Evolutionary conservation across 2,797 vertebrate genomes (phyloP), one percentile per base, ranked within the genome.

Genomic region (Lepidocolaptes lacrymiger): DNA sequence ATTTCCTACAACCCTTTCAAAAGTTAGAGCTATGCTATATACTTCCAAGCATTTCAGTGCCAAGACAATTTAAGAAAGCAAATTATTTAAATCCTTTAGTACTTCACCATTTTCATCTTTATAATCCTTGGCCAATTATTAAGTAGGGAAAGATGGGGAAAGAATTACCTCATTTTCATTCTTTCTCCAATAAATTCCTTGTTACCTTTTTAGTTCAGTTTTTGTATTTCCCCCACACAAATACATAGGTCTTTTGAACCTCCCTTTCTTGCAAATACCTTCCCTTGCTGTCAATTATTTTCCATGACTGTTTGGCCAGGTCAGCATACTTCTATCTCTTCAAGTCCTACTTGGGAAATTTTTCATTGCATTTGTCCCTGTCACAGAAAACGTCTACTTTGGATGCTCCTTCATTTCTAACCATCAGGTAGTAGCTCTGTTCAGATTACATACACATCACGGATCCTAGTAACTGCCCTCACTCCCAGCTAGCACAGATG

Each of bases 241-340:
- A 55, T 61, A 23, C 14, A 59, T 0, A 74, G 7, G 9, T 37
- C 6, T 75, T 78, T 30, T 55, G 11, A 59, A 78, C 61, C 28
- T 63, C 2, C 8, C 16, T 61, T 0, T 0, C 21, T 67, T 30
- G 14, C 23, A 85, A 61, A 20, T 28, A 72, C 23, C 48, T 79
- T 16, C 9, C 14, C 36, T 77, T 69, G 21, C 26, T 75, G 59
- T 66, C 43, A 37, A 22, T 24, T 16, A 54, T 43, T 77, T 77
- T 17, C 14, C 27, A 17, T 12, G 12, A 39, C 32, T 64, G 6
- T 69, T 66, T 26, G 63, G 21, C 18, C 43, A 69, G 9, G 20
- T 52, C 12, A 34, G 21, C 24, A 39, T 15, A 63, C 14, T 62
- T 78, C 8, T 21, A 85, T 14, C 17, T 80, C 51, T 68, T 52